Evolutionary conservation across 2,888 invertebrate species (phyloP).

Genomic region (Bimastos eiseni): DNA sequence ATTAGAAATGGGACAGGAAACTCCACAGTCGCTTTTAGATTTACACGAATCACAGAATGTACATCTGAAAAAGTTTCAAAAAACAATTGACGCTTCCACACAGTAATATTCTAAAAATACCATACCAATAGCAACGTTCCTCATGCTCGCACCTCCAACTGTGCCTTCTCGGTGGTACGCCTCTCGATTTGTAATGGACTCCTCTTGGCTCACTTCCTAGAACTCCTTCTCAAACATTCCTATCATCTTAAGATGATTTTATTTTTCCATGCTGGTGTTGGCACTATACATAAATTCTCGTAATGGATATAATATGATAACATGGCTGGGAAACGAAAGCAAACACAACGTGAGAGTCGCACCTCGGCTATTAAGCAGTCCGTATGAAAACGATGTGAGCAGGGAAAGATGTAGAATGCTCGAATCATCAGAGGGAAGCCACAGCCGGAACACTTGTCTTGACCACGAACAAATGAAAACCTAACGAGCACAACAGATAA

Average conservation of each 20-base stretch:
- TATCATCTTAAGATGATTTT: no score
- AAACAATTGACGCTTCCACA: not conserved
- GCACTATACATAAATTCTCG: not conserved
- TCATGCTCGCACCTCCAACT: no score
- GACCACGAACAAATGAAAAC: constrained; percentile 75
- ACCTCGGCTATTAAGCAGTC: constrained; percentile 79
- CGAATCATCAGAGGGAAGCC: constrained; percentile 77
- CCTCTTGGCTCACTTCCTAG: no score
- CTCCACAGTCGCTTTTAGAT: no score
- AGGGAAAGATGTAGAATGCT: constrained; percentile 93
- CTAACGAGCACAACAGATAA: constrained; percentile 58
- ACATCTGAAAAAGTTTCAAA: not conserved
- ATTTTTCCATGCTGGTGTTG: no score
- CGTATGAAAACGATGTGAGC: constrained; percentile 89
- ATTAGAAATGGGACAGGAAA: no score
- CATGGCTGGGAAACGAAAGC: not conserved
- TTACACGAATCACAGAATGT: not conserved
- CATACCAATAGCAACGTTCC: no score
- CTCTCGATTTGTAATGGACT: no score
- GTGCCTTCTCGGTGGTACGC: no score
- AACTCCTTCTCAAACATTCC: no score
- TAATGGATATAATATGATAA: not conserved
- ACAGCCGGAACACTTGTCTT: constrained; percentile 83
- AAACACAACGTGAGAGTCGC: constrained; percentile 29
- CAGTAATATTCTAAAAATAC: no score